A percentile compares a stretch with the other conserved stretches of the same genome.
Evolutionary conservation across 2,113 vertebrate genomes (phyloP).

Genomic region (Hyaena hyaena): DNA sequence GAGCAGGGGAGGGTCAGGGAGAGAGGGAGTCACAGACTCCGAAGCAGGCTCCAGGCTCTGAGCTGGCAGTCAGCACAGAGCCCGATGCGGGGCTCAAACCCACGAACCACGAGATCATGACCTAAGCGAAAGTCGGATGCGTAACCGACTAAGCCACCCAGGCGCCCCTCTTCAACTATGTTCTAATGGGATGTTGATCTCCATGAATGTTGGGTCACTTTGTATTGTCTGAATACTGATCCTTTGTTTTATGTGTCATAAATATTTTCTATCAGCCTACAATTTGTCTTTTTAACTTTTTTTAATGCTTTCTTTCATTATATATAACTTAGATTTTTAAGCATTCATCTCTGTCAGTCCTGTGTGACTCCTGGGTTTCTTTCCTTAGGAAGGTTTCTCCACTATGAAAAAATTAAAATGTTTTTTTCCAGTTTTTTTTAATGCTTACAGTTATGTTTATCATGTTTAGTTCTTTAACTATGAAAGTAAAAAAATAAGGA

Average conservation of each 20-base stretch:
- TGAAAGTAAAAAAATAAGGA: neutral
- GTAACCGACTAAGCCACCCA: too few relatives aligned
- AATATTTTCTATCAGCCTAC: neutral
- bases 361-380: neutral
- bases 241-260: neutral
- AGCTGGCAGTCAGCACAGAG: too few relatives aligned
- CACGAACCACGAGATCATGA: too few relatives aligned
- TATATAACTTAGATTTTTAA: neutral
- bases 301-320: neutral
- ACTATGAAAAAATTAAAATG: neutral
- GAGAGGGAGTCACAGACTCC: too few relatives aligned
- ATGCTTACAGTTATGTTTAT: neutral
- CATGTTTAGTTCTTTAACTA: neutral
- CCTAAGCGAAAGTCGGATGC: too few relatives aligned
- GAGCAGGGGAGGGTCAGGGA: too few relatives aligned
- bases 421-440: neutral
- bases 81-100: too few relatives aligned
- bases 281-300: slow-evolving; percentile 25
- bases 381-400: neutral
- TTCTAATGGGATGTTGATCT: neutral
- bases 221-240: neutral
- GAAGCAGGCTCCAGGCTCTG: too few relatives aligned
- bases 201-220: neutral
- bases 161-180: neutral
- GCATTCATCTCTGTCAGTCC: neutral